Evolutionary conservation across 2,797 vertebrate species (phyloP), one percentile per base, ranked within the genome.

Genomic region (Gadopsis bispinosus): DNA sequence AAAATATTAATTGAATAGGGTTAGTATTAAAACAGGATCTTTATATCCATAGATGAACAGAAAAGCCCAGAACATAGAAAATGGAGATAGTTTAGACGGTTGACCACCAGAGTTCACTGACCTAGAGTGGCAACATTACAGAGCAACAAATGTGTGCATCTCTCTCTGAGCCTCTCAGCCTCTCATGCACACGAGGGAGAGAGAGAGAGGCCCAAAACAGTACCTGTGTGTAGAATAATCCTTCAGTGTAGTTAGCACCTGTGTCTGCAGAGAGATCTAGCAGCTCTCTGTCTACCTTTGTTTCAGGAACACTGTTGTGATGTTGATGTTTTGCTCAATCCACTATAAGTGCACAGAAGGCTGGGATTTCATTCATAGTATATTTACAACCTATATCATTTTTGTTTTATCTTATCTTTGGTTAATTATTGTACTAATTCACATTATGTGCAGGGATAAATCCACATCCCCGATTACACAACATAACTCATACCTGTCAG

Each of bases 191-290:
- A 73, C 59, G 54, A 56, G 55, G 47, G 29, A 41, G 39, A 59
- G 10, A 47, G 69, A 83, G 81, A 79, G 87, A 90, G 91, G 86
- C 89, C 88, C 88, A 69, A 81, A 90, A 93, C 87, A 90, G 84
- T 83, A 91, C 84, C 90, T 86, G 86, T 87, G 88, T 94, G 90
- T 91, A 85, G 92, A 93, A 94, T 88, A 92, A 93, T 93, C 92
- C 88, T 90, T 84, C 88, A 90, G 87, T 89, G 79, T 76, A 55
- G 84, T 82, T 68, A 79, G 72, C 87, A 91, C 73, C 83, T 92
- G 89, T 92, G 92, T 95, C 94, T 94, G 91, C 92, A 93, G 95
- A 95, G 89, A 89, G 91, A 93, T 95, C 94, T 87, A 93, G 95
- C 85, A 91, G 79, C 90, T 87, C 88, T 93, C 88, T 91, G 84